Conservation (phyloP, 2,113 vertebrate genomes). For the Labeo rohita region DNA sequence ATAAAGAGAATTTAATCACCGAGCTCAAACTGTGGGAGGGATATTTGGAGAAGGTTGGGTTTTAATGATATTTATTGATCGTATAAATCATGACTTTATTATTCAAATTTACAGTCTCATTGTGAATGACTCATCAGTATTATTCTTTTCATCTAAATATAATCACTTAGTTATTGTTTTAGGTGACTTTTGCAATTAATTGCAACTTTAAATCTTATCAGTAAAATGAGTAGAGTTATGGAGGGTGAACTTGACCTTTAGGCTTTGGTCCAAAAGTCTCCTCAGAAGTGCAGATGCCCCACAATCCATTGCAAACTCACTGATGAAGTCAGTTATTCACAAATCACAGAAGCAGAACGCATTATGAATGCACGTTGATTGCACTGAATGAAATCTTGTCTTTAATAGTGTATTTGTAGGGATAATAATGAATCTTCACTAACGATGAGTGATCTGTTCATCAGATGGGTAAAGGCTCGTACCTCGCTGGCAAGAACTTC, state of each 20-base stretch:
- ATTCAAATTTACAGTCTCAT: not conserved
- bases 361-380: not conserved
- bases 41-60: slow-evolving; percentile 69
- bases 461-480: slow-evolving; percentile 53
- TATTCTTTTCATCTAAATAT: not conserved
- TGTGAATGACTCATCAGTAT: not conserved
- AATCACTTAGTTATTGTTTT: not conserved
- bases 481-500: slow-evolving; percentile 62
- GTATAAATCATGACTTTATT: not conserved
- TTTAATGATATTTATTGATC: not conserved
- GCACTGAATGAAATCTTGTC: no score
- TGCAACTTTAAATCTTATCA: not conserved
- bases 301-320: no score
- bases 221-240: not conserved
- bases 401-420: not conserved
- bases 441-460: not conserved
- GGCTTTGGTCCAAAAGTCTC: no score
- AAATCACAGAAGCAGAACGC: not conserved
- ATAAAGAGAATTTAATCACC: slow-evolving; percentile 58
- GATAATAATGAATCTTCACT: not conserved
- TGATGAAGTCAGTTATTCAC: not conserved
- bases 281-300: no score
- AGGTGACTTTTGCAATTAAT: not conserved
- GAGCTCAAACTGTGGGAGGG: slow-evolving; percentile 76
- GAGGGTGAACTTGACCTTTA: not conserved